Conservation (phyloP, 2,113 vertebrate genomes). For the Guaruba guarouba region DNA sequence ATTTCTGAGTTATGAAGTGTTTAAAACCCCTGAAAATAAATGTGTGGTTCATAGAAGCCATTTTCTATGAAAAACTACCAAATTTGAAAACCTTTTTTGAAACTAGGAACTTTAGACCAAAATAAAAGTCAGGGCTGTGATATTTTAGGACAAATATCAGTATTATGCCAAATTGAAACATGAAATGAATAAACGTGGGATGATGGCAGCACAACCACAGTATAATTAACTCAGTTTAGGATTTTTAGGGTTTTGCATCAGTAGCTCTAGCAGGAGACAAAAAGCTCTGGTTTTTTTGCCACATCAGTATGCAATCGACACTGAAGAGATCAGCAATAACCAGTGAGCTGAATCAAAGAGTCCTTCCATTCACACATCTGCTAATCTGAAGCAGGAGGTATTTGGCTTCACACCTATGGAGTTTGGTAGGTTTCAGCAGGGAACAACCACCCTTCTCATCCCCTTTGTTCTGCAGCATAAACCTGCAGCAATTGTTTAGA, state of each 20-base stretch:
- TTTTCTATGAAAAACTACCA: background rate
- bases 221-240: background rate
- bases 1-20: constrained; percentile 18
- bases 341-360: background rate
- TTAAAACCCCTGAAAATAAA: constrained; percentile 39
- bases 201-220: background rate
- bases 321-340: background rate
- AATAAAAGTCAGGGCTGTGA: background rate
- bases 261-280: background rate
- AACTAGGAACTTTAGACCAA: constrained; percentile 1
- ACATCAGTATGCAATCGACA: background rate
- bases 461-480: background rate
- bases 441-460: background rate
- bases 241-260: background rate
- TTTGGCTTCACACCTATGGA: background rate
- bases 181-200: background rate
- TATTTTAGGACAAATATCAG: background rate
- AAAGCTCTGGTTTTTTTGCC: background rate
- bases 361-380: background rate
- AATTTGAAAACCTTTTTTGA: background rate
- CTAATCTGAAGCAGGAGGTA: background rate
- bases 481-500: background rate
- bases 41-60: background rate
- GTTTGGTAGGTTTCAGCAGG: background rate
- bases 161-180: background rate